Percentiles rank a stretch among this genome's conserved stretches.
Evolutionary conservation across 2,113 vertebrate genomes (phyloP).

Genomic region (Gnathonemus longibarbis): DNA sequence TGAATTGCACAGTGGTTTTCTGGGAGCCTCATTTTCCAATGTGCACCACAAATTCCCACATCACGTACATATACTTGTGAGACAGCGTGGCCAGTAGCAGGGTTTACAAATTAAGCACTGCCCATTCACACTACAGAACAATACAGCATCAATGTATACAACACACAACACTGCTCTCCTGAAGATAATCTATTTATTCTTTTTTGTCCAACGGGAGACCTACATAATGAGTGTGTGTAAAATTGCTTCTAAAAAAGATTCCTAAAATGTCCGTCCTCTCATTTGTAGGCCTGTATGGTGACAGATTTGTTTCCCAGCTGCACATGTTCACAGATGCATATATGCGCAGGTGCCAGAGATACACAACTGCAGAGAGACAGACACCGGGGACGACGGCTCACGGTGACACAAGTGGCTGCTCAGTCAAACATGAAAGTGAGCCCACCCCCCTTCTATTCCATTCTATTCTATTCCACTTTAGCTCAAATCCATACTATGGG

Average conservation of each 20-base stretch:
- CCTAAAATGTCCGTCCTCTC: background rate
- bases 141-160: background rate
- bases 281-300: background rate
- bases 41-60: background rate
- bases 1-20: background rate
- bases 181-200: constrained; percentile 3
- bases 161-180: background rate
- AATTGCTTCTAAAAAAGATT: background rate
- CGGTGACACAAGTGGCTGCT: background rate
- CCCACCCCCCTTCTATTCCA: background rate
- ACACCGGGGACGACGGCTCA: background rate
- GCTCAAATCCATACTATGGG: background rate
- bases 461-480: background rate
- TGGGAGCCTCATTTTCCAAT: background rate
- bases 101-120: background rate
- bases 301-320: background rate
- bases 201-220: background rate
- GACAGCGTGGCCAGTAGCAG: too few species aligned
- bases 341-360: background rate
- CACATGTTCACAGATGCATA: background rate
- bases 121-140: background rate
- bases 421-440: background rate
- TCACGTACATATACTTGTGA: background rate
- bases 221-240: background rate
- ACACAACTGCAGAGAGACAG: background rate